Conservation (phyloP, 2,888 invertebrate genomes). For the Noctua fimbriata region DNA sequence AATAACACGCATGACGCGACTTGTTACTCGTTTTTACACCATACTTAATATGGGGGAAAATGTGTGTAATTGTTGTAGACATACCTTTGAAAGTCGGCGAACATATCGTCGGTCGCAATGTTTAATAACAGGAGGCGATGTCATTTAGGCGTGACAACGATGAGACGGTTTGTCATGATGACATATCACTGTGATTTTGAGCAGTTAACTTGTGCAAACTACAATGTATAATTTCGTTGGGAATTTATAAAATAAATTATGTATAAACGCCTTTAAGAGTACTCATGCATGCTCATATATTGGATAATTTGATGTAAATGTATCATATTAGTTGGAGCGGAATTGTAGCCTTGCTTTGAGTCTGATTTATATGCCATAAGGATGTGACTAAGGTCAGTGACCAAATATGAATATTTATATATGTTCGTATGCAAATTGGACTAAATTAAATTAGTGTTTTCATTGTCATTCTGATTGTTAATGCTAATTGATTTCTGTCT, state of each 20-base stretch:
- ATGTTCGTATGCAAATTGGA: constrained; percentile 50
- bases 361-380: constrained; percentile 53
- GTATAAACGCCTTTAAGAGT: constrained; percentile 44
- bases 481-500: constrained; percentile 46
- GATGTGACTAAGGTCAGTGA: constrained; percentile 59
- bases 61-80: constrained; percentile 78
- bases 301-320: constrained; percentile 38
- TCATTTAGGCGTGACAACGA: constrained; percentile 67
- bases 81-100: constrained; percentile 80
- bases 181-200: constrained; percentile 58
- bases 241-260: constrained; percentile 45
- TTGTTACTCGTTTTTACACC: constrained; percentile 78
- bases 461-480: constrained; percentile 55
- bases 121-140: constrained; percentile 73
- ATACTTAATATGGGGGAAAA: constrained; percentile 76
- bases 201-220: constrained; percentile 39
- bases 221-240: constrained; percentile 53
- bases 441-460: constrained; percentile 42
- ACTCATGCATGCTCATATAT: constrained; percentile 47
- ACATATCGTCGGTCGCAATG: constrained; percentile 70
- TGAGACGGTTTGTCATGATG: constrained; percentile 55
- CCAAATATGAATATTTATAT: constrained; percentile 52
- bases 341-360: constrained; percentile 54
- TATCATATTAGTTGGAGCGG: constrained; percentile 40
- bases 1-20: constrained; percentile 78